Evolutionary conservation across 2,888 invertebrate species (phyloP), one percentile per base, ranked within the genome.

Genomic region (Eupithecia subfuscata): DNA sequence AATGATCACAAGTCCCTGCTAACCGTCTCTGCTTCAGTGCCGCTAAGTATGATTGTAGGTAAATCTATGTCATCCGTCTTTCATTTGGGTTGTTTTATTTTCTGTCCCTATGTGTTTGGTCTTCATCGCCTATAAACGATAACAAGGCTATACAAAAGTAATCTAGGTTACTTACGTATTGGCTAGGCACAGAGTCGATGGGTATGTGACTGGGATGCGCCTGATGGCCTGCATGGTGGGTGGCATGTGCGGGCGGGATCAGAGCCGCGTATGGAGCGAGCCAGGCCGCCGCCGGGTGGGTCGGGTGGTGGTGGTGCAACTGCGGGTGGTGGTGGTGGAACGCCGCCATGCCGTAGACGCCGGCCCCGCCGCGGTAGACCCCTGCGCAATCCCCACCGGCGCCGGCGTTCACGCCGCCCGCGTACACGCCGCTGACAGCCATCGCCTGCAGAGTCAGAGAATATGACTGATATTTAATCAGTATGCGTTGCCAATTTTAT

Each of bases 161-260:
- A 22, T 60, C 6, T 25, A 14, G 14, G 12, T 64, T 74, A 92
- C 94, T 93, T 81, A 94, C 95, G 86, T 94, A 95, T 94, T 94
- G 95, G 91, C 90, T 94, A 89, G 93, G 93, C 88, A 93, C 94
- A 73, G 93, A 91, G 84, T 93, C 94, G 85, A 94, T 92, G 82
- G 93, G 95, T 87, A 93, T 89, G 84, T 92, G 95, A 77, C 89
- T 86, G 73, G 90, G 92, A 84, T 92, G 95, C 77, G 92, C 89
- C 73, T 90, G 89, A 80, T 92, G 92, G 63, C 91, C 86, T 65
- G 88, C 93, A 87, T 90, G 93, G 82, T 89, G 91, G 75, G 89
- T 84, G 71, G 88, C 87, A 85, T 91, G 93, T 79, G 90, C 90
- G 72, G 91, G 94, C 83, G 92, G 94, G 82, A 92, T 87, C 78